phyloP scores from a whole-genome alignment of 1,140 invertebrate genomes.

The Leptonema lineaticorne region DNA sequence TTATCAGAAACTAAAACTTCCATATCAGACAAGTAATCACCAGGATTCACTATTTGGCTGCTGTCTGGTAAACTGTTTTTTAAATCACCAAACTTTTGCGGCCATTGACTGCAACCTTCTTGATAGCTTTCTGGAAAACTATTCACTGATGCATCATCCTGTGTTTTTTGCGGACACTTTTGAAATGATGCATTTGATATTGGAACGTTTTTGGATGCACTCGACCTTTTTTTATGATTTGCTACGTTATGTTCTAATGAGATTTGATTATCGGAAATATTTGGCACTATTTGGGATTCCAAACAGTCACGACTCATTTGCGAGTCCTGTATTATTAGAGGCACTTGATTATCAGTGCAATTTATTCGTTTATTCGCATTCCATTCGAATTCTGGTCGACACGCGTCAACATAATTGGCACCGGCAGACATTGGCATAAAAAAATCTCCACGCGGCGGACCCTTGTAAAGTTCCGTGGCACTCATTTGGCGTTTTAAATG shows the following conservation, averaged over 20 bases:
- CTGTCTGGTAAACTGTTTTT: slow-evolving; percentile 38
- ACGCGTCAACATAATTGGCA: slow-evolving; percentile 34
- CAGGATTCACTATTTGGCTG: background rate
- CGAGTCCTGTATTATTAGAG: slow-evolving; percentile 12
- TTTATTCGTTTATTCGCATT: slow-evolving; percentile 17
- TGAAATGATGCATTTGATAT: background rate
- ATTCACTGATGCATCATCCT: slow-evolving; percentile 9
- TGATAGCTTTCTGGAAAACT: slow-evolving; percentile 13
- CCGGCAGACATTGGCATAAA: slow-evolving; percentile 39
- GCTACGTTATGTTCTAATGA: slow-evolving; percentile 37
- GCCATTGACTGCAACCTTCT: slow-evolving; percentile 4
- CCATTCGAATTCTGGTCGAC: slow-evolving; percentile 39
- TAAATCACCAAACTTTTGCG: slow-evolving; percentile 35
- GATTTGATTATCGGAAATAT: slow-evolving; percentile 35
- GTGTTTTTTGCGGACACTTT: slow-evolving; percentile 15
- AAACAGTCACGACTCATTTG: slow-evolving; percentile 30
- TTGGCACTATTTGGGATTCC: slow-evolving; percentile 41
- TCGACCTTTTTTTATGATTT: slow-evolving; percentile 5
- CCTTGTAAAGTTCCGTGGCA: slow-evolving; percentile 35
- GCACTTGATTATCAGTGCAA: slow-evolving; percentile 27
- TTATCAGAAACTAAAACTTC: slow-evolving; percentile 41
- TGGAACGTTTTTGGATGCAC: slow-evolving; percentile 13
- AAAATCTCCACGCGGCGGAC: slow-evolving; percentile 20
- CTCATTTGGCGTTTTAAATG: slow-evolving; percentile 39
- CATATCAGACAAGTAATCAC: slow-evolving; percentile 35